These are phyloP conservation scores for Dolichoris vasculosae DNA, from an alignment of 1,140 invertebrate genomes.

Conservation along the genomic window DNA sequence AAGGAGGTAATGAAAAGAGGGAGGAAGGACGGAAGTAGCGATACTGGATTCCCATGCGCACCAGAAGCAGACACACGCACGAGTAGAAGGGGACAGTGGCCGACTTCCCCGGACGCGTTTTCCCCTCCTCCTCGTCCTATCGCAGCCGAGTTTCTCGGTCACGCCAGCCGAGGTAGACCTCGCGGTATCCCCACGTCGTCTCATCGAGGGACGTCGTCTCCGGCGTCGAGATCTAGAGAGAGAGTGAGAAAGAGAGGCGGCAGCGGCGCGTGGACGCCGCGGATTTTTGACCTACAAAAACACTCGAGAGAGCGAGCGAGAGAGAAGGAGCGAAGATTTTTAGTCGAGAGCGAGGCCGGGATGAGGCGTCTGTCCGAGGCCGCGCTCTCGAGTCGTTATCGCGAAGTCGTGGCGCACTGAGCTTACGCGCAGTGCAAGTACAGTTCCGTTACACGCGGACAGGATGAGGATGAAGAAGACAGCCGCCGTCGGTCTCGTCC, in stretches of 20 bases:
- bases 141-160: slow-evolving; percentile 60
- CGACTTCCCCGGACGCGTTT: slow-evolving; percentile 57
- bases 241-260: background rate
- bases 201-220: background rate
- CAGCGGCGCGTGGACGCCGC: slow-evolving; percentile 6
- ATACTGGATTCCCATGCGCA: background rate
- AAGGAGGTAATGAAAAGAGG: background rate
- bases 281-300: slow-evolving; percentile 54
- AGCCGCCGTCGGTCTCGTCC: slow-evolving; percentile 15
- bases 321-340: background rate
- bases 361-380: slow-evolving; percentile 8
- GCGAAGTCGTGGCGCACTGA: background rate
- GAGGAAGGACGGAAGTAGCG: slow-evolving; percentile 34
- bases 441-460: background rate
- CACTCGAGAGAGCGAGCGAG: slow-evolving; percentile 15
- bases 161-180: slow-evolving; percentile 47
- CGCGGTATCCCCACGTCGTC: slow-evolving; percentile 4
- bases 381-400: slow-evolving; percentile 11
- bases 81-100: slow-evolving; percentile 54
- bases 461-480: slow-evolving; percentile 10
- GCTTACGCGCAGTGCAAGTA: background rate
- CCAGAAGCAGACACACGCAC: background rate
- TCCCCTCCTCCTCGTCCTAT: slow-evolving; percentile 20
- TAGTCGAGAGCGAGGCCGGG: slow-evolving; percentile 28
- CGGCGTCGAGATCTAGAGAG: slow-evolving; percentile 4